Evolutionary conservation across 2,113 vertebrate species (phyloP).

Genomic region (Tragelaphus buxtoni): DNA sequence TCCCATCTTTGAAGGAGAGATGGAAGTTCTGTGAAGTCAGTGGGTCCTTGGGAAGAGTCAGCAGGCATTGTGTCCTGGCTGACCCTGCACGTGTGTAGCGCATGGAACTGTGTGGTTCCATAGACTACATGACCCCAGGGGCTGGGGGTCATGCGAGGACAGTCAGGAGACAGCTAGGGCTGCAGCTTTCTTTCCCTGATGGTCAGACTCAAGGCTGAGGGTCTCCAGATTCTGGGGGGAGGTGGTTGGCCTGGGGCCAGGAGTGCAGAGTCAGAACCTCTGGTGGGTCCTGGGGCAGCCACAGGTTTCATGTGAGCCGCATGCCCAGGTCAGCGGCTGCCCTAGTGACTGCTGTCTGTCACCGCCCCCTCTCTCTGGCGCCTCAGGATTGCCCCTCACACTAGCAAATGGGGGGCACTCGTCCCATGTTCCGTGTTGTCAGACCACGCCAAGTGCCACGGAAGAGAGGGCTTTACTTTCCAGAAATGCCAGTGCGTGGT

Average conservation of each 20-base stretch:
- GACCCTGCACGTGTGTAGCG: fast-evolving
- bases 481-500: fast-evolving
- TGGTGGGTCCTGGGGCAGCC: not conserved
- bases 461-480: not conserved
- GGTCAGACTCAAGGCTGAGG: not conserved
- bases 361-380: fast-evolving
- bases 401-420: not conserved
- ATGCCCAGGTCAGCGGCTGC: no score
- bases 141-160: no score
- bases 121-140: not conserved
- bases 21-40: not conserved
- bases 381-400: not conserved
- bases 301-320: not conserved
- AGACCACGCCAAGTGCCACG: not conserved
- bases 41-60: not conserved
- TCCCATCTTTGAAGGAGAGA: not conserved
- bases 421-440: fast-evolving
- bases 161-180: no score
- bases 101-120: not conserved
- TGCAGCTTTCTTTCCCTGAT: no score
- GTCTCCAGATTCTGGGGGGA: not conserved
- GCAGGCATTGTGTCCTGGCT: not conserved
- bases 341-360: no score
- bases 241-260: not conserved
- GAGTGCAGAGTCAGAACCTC: not conserved